Conservation (phyloP, 2,888 invertebrate genomes). For the Apamea sordens region DNA sequence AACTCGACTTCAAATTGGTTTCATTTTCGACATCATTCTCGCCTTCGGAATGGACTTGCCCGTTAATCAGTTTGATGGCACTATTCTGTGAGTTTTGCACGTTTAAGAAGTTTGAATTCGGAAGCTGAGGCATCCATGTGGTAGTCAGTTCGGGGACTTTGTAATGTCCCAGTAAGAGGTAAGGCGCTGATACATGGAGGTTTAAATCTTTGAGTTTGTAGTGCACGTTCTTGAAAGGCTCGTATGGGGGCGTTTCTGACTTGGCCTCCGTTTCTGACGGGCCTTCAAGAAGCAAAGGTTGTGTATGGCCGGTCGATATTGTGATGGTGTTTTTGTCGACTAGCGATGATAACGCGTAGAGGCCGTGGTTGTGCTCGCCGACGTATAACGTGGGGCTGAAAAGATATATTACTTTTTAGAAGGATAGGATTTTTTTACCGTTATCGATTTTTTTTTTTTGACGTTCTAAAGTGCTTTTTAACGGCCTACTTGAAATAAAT, state of each 20-base stretch:
- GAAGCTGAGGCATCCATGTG: constrained; percentile 84
- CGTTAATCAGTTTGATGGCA: constrained; percentile 83
- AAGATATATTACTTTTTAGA: constrained; percentile 63
- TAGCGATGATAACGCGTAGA: constrained; percentile 97
- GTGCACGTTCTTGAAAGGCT: constrained; percentile 88
- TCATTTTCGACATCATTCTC: constrained; percentile 85
- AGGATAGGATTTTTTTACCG: neutral
- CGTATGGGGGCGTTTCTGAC: constrained; percentile 80
- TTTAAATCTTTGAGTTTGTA: constrained; percentile 86
- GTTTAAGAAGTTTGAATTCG: constrained; percentile 80
- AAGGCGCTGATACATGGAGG: constrained; percentile 84
- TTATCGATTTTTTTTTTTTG: neutral
- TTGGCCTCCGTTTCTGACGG: constrained; percentile 84
- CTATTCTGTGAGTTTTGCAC: constrained; percentile 74
- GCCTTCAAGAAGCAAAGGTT: constrained; percentile 93
- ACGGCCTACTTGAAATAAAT: neutral
- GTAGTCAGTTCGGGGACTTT: constrained; percentile 92
- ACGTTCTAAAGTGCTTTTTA: neutral
- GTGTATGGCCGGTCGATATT: constrained; percentile 93
- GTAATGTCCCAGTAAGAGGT: constrained; percentile 92
- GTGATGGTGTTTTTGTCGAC: constrained; percentile 97
- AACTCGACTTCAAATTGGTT: constrained; percentile 83
- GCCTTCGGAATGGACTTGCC: constrained; percentile 79
- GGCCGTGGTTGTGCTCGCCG: constrained; percentile 95
- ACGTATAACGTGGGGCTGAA: constrained; percentile 97